Evolutionary conservation across 2,888 invertebrate species (phyloP).

Genomic region (Harpalus rubripes): DNA sequence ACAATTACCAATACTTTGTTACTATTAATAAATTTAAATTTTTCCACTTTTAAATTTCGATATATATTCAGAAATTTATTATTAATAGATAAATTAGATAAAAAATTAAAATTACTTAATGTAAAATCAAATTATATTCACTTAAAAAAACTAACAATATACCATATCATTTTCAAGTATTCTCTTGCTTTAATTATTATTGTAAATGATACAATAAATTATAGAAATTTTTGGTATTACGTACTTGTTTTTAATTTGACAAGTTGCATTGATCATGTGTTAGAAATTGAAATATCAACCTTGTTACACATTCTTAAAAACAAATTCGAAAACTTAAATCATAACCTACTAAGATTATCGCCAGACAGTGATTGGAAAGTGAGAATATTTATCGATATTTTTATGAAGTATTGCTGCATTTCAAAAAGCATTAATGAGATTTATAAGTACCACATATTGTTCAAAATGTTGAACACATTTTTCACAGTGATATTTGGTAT

Average conservation of each 20-base stretch:
- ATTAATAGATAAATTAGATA: background rate
- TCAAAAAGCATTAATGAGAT: background rate
- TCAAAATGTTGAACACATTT: conserved; percentile 1
- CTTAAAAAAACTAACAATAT: background rate
- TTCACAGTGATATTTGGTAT: background rate
- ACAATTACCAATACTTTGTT: background rate
- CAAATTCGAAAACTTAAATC: conserved; percentile 16
- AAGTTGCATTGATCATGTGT: conserved; percentile 16
- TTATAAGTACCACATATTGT: background rate
- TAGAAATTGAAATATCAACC: conserved; percentile 6
- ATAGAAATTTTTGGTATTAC: background rate
- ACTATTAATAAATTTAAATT: background rate
- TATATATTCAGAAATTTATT: background rate
- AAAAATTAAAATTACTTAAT: conserved; percentile 1
- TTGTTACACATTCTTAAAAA: conserved; percentile 8
- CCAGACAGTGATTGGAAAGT: background rate
- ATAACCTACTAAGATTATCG: background rate
- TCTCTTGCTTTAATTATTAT: background rate
- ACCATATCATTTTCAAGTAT: conserved; percentile 13
- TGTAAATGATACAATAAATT: background rate
- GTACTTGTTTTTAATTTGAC: background rate
- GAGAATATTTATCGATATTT: background rate
- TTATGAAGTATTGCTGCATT: conserved; percentile 8
- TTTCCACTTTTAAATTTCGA: background rate
- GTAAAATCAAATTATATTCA: conserved; percentile 10